Evolutionary conservation across 2,888 invertebrate genomes (phyloP).

Genomic region (Morinoia aosen): DNA sequence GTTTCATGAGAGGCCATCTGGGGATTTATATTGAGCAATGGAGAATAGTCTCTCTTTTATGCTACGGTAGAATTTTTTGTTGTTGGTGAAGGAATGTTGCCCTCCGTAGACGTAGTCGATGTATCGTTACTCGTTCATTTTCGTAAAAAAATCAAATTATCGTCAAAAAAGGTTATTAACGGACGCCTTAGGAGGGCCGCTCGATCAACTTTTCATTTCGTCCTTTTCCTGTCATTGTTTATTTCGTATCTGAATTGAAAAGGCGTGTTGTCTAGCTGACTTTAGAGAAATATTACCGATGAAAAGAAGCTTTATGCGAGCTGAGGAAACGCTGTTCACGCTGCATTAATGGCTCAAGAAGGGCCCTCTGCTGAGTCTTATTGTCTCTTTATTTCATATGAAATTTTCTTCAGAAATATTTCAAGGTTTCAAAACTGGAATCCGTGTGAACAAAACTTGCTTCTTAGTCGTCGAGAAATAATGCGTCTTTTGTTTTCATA

Average conservation of each 20-base stretch:
- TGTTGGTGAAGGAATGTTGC: background rate
- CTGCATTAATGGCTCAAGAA: constrained; percentile 9
- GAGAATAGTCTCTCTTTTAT: background rate
- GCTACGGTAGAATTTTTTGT: background rate
- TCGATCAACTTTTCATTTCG: background rate
- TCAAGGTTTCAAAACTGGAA: constrained; percentile 12
- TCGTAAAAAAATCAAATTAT: background rate
- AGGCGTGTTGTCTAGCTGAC: background rate
- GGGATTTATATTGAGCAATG: background rate
- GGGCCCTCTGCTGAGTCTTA: background rate
- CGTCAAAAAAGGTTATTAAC: background rate
- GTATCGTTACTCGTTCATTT: background rate
- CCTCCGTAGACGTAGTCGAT: background rate
- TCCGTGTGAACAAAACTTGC: background rate
- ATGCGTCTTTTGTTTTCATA: background rate
- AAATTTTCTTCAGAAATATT: background rate
- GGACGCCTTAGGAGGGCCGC: background rate
- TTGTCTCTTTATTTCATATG: background rate
- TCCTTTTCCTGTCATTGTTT: background rate
- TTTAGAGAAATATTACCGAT: background rate
- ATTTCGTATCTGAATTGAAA: background rate
- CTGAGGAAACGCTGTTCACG: background rate
- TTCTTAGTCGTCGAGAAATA: background rate
- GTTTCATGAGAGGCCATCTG: background rate
- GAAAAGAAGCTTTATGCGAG: background rate